phyloP scores from a whole-genome alignment of 2,797 vertebrate genomes.

The Acomys russatus region DNA sequence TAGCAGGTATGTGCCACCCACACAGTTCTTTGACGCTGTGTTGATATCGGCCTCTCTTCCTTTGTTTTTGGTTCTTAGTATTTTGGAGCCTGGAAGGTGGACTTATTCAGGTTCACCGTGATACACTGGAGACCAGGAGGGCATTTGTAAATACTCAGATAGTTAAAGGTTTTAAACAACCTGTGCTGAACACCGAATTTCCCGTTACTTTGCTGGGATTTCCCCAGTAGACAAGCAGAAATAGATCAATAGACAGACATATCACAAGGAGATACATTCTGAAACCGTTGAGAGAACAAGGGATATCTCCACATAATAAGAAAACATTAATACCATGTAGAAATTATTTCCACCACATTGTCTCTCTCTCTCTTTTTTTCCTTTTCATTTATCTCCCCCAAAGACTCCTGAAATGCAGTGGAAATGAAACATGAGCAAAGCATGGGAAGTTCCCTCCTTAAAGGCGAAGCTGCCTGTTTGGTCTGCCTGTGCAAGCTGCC shows the following conservation, averaged over 20 bases:
- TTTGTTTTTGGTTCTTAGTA: background rate
- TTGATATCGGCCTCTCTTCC: background rate
- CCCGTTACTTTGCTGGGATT: background rate
- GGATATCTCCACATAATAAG: background rate
- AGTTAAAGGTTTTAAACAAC: background rate
- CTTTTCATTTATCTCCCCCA: background rate
- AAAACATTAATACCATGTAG: background rate
- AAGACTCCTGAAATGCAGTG: background rate
- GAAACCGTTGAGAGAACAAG: conserved; percentile 20
- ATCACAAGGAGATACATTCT: background rate
- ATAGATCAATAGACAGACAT: background rate
- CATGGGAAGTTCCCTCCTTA: background rate
- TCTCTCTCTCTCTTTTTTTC: no score
- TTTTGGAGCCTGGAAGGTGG: background rate
- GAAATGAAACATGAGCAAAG: background rate
- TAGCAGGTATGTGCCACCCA: background rate
- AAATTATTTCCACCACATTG: background rate
- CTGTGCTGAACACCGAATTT: background rate
- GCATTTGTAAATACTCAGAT: background rate
- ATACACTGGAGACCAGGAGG: background rate
- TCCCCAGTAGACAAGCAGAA: background rate
- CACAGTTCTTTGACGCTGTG: background rate
- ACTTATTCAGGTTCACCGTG: background rate
- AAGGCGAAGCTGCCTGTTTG: background rate
- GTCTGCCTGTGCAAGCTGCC: background rate